A percentile compares a stretch with the other conserved stretches of the same genome.
Conservation (phyloP, 2,113 vertebrate genomes). For the Melanerpes formicivorus region DNA sequence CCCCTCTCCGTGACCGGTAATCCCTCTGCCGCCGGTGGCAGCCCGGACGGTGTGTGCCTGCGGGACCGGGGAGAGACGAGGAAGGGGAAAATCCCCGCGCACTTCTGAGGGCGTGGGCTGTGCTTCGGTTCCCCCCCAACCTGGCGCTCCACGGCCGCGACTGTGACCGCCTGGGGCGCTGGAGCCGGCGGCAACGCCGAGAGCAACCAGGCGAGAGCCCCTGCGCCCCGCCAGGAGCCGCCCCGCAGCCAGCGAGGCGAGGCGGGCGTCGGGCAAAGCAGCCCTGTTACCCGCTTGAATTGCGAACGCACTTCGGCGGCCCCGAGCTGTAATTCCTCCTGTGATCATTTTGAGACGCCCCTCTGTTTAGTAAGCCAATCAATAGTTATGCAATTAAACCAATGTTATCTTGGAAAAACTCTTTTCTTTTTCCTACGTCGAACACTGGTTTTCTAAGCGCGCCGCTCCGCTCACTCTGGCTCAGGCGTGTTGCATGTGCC, state of each 20-base stretch:
- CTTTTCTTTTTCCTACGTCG: rapidly evolving
- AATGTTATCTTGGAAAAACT: neutral
- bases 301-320: slow-evolving; percentile 76
- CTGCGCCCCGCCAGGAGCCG: slow-evolving; percentile 59
- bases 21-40: neutral
- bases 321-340: slow-evolving; percentile 4
- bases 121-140: no score
- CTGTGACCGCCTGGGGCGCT: neutral
- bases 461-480: neutral
- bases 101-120: neutral
- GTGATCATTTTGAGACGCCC: neutral
- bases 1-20: neutral
- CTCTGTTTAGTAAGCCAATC: neutral
- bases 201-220: slow-evolving; percentile 18
- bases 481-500: neutral
- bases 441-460: neutral
- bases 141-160: neutral
- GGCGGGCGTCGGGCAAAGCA: slow-evolving; percentile 69
- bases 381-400: neutral
- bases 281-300: slow-evolving; percentile 75
- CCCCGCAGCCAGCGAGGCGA: slow-evolving; percentile 73
- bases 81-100: neutral
- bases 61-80: no score
- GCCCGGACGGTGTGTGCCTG: neutral
- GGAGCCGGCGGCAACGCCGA: slow-evolving; percentile 42